Conservation (phyloP, 2,888 invertebrate genomes). For the Lasioglossum leucozonium region DNA sequence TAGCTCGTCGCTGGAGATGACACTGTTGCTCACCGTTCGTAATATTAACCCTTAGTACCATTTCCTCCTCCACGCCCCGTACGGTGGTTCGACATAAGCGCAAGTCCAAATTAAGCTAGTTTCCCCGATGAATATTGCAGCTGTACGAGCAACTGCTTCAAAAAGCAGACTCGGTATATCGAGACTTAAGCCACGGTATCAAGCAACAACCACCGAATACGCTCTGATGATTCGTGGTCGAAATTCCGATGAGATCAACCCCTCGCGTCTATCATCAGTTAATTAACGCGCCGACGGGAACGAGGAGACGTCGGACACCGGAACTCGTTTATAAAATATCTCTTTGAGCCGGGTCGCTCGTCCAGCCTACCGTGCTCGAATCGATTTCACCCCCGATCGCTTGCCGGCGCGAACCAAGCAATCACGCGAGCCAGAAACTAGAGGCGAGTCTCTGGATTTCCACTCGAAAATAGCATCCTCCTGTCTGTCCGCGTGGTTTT, state of each 20-base stretch:
- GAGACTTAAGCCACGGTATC: background rate
- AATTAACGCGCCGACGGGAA: constrained; percentile 37
- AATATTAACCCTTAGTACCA: background rate
- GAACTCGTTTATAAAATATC: constrained; percentile 9
- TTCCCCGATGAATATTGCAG: background rate
- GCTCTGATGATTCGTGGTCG: background rate
- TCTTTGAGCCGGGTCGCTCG: background rate
- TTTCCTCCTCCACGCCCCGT: background rate
- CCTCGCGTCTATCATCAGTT: constrained; percentile 17
- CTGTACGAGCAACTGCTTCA: background rate
- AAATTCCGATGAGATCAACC: background rate
- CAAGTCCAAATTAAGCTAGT: background rate
- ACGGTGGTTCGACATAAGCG: background rate
- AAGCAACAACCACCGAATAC: background rate
- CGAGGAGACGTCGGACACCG: background rate
- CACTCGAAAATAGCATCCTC: constrained; percentile 46
- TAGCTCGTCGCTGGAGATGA: background rate
- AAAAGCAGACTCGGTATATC: background rate
- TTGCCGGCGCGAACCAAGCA: background rate
- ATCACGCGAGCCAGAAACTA: background rate
- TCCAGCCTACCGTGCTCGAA: constrained; percentile 3
- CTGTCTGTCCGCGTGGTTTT: background rate
- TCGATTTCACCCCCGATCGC: constrained; percentile 13
- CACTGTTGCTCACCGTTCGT: background rate
- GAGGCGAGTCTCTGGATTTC: background rate